These are phyloP conservation scores for Lordiphosa fenestrarum DNA, from an alignment of 2,888 invertebrate species.

Conservation along the genomic window DNA sequence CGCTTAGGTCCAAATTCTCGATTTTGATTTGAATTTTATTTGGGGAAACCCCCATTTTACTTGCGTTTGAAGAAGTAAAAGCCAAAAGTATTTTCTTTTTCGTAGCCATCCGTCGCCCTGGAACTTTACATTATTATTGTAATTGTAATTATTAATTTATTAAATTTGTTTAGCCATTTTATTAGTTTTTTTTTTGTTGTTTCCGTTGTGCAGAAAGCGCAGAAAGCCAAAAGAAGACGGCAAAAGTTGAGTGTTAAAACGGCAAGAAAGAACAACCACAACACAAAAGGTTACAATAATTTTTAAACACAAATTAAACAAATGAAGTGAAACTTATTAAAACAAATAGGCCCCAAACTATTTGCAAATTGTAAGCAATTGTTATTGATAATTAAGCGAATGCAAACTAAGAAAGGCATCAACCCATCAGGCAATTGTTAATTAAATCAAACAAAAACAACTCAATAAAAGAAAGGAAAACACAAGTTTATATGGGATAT, in stretches of 20 bases:
- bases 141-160: slow-evolving; percentile 18
- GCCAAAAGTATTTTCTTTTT: slow-evolving; percentile 20
- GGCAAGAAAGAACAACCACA: slow-evolving; percentile 32
- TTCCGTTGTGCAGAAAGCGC: slow-evolving; percentile 11
- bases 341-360: slow-evolving; percentile 26
- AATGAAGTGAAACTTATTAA: slow-evolving; percentile 11
- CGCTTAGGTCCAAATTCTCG: slow-evolving; percentile 16
- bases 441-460: slow-evolving; percentile 59
- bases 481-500: neutral
- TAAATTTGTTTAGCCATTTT: slow-evolving; percentile 6
- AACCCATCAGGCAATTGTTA: slow-evolving; percentile 49
- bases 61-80: neutral
- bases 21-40: neutral
- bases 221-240: slow-evolving; percentile 25
- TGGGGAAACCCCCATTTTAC: neutral
- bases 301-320: slow-evolving; percentile 23
- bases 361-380: slow-evolving; percentile 43
- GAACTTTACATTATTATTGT: slow-evolving; percentile 8
- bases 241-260: slow-evolving; percentile 48
- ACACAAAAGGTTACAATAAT: too few species aligned
- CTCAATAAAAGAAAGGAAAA: slow-evolving; percentile 53
- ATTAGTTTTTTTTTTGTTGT: slow-evolving; percentile 7
- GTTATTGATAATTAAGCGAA: slow-evolving; percentile 61
- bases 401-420: slow-evolving; percentile 40
- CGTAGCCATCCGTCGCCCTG: slow-evolving; percentile 11